Base-by-base conservation (phyloP, 2,113 vertebrate species). In the Takifugu bimaculatus region DNA sequence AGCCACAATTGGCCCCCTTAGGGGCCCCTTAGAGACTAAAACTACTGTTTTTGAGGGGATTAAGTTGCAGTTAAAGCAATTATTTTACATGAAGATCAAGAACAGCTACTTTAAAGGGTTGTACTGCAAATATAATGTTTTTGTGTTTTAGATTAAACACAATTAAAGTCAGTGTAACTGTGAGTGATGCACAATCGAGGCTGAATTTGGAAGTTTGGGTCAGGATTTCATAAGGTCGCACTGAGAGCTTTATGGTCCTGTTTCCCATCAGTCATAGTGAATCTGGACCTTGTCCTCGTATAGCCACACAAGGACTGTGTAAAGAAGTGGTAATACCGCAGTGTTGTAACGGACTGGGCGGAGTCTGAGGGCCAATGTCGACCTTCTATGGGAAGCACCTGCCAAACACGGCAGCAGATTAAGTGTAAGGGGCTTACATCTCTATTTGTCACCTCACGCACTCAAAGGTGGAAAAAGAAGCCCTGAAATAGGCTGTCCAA, bases 351-450 rank as follows among this genome's bases (percentile, higher is more conserved):
- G 13, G 29, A 48, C 28, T 12, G 39, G 20, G 55, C 66, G 57
- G 4, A 60, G 28, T 64, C 48, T 65, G 2, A 70, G 63, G 32
- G 45, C 55, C 54, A 52, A 62, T 67, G 48, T 76, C 74, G 50
- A 55, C 60, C 4, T 15, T 65, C 62, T 77, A 76, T 70, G 53
- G 65, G 76, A 72, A 82, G 75, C 25, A 14, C 53, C 35, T 52
- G 32, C 51, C 63, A 69, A 69, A 78, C 86, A 68, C 43, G 61
- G 75, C 26, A 66, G 39, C 71, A 26, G 82, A 68, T 87, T 87
- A 88, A 66, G 60, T 57, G 6, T 85, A 82, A 87, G 75, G 74
- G 72, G 87, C 72, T 88, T 88, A 82, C 54, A 56, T 51, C 29
- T 29, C 44, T 51, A 13, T 64, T 27, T 71, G 54, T 63, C 57